phyloP scores from a whole-genome alignment of 2,113 vertebrate species.

The Theristicus caerulescens region DNA sequence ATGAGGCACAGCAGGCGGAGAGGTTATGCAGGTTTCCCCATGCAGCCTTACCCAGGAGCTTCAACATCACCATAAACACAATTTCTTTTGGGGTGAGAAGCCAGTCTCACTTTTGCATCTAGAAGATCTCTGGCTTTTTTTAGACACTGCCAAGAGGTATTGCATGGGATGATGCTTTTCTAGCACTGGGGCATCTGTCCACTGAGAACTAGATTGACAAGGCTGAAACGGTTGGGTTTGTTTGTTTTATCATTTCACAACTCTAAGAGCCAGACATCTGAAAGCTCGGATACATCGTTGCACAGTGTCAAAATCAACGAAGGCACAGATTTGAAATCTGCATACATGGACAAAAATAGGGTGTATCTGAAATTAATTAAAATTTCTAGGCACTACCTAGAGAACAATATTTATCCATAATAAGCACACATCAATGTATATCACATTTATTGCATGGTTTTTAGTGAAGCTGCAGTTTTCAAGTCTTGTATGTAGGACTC shows the following conservation, averaged over 20 bases:
- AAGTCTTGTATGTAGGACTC: neutral
- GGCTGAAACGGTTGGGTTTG: constrained; percentile 19
- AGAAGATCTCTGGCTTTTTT: neutral
- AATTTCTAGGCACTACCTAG: neutral
- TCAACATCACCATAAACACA: accelerated
- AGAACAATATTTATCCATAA: constrained; percentile 3
- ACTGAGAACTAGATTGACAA: constrained; percentile 40
- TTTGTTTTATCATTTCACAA: constrained; percentile 46
- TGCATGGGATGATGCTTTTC: neutral
- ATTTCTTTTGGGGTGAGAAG: neutral
- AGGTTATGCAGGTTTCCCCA: accelerated
- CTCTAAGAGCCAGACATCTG: constrained; percentile 53
- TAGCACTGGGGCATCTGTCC: constrained; percentile 41
- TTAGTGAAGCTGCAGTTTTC: neutral
- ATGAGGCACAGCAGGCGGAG: accelerated
- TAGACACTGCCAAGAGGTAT: neutral
- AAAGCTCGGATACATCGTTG: constrained; percentile 8
- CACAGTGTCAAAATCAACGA: constrained; percentile 1
- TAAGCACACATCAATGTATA: neutral
- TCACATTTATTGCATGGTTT: neutral
- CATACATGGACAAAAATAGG: constrained; percentile 46
- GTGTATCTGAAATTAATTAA: constrained; percentile 16
- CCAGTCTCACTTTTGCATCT: neutral
- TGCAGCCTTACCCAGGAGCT: neutral
- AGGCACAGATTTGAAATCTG: constrained; percentile 64